phyloP scores from a whole-genome alignment of 2,113 vertebrate species.

The Pseudopipra pipra region DNA sequence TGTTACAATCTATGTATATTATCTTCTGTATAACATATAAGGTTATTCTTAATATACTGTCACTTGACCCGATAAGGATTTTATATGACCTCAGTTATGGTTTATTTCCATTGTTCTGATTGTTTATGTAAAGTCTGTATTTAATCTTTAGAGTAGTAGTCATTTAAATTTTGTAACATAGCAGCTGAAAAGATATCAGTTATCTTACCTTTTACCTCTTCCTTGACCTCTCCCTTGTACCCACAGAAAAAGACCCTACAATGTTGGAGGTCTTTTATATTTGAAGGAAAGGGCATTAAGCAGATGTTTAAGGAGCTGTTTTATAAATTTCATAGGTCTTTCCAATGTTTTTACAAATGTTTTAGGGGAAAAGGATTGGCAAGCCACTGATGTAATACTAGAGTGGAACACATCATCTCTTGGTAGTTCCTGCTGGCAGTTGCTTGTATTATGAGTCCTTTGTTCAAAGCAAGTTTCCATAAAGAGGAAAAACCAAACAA shows the following conservation, averaged over 20 bases:
- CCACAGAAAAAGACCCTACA: neutral
- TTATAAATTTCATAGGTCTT: slow-evolving; percentile 53
- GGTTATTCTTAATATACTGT: slow-evolving; percentile 16
- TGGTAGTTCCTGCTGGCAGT: neutral
- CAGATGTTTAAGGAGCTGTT: slow-evolving; percentile 63
- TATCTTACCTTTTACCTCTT: slow-evolving; percentile 6
- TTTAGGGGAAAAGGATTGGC: slow-evolving; percentile 44
- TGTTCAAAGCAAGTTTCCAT: slow-evolving; percentile 10
- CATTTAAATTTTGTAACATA: slow-evolving; percentile 1
- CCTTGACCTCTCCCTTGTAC: neutral
- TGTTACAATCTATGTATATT: slow-evolving; percentile 22
- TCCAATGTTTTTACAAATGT: slow-evolving; percentile 55
- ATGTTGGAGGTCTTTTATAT: slow-evolving; percentile 4
- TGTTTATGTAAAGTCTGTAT: slow-evolving; percentile 45
- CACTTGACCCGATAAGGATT: slow-evolving; percentile 14
- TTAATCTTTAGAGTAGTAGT: slow-evolving; percentile 9
- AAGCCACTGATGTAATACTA: neutral
- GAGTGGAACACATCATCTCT: neutral
- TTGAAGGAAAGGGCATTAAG: slow-evolving; percentile 59
- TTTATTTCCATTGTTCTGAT: slow-evolving; percentile 13
- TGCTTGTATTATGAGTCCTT: neutral
- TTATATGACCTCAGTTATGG: slow-evolving; percentile 17
- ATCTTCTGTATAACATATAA: slow-evolving; percentile 30
- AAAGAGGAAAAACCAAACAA: neutral
- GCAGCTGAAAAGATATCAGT: neutral